phyloP scores from a whole-genome alignment of 2,888 invertebrate genomes.

The Lasiommata megera region DNA sequence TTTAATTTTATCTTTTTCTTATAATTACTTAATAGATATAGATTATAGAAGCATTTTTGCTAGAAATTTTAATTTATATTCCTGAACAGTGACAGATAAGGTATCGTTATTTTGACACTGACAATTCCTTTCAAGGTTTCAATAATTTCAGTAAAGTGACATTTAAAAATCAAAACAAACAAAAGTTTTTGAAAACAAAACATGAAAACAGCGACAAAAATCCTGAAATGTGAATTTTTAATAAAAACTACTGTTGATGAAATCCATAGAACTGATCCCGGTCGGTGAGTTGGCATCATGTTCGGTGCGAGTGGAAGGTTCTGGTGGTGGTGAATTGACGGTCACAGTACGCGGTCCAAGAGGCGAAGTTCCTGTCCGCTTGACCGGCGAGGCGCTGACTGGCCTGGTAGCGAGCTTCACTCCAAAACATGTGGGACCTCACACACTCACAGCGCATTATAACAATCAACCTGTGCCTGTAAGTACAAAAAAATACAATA shows the following conservation, averaged over 20 bases:
- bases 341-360: slow-evolving; percentile 94
- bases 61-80: too few species aligned
- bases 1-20: too few species aligned
- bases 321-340: slow-evolving; percentile 89
- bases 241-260: neutral
- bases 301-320: slow-evolving; percentile 75
- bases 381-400: slow-evolving; percentile 92
- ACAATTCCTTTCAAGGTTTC: too few species aligned
- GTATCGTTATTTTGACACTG: too few species aligned
- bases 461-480: slow-evolving; percentile 92
- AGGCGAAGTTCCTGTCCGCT: slow-evolving; percentile 92
- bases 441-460: slow-evolving; percentile 94
- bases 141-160: too few species aligned
- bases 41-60: too few species aligned
- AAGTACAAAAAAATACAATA: slow-evolving; percentile 36
- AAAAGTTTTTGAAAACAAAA: neutral
- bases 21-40: too few species aligned
- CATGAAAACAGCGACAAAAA: neutral
- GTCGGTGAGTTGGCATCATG: slow-evolving; percentile 84
- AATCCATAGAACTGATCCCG: slow-evolving; percentile 86
- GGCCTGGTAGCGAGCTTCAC: slow-evolving; percentile 96
- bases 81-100: too few species aligned
- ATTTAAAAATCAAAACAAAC: slow-evolving; percentile 7
- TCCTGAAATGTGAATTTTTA: slow-evolving; percentile 1
- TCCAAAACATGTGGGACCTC: slow-evolving; percentile 95